A percentile compares a stretch with the other conserved stretches of the same genome.
Conservation (phyloP, 1,140 invertebrate genomes). For the Ephestia elutella region DNA sequence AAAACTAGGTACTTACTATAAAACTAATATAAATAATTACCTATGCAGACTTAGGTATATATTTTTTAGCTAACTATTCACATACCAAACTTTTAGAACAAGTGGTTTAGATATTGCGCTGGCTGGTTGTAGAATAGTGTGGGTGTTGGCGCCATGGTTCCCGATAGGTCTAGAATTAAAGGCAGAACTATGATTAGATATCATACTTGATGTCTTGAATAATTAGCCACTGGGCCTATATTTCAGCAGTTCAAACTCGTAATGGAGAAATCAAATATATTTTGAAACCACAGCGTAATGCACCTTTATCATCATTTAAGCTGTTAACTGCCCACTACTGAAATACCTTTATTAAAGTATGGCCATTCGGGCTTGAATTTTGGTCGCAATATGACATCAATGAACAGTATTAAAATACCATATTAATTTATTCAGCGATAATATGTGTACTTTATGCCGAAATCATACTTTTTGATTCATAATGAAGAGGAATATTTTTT, state of each 20-base stretch:
- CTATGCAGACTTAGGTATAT: too few relatives aligned
- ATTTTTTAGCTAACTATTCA: too few relatives aligned
- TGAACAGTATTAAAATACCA: not conserved
- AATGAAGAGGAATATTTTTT: too few relatives aligned
- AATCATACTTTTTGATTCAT: not conserved
- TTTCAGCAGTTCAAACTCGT: not conserved
- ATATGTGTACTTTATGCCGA: not conserved
- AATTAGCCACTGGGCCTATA: slow-evolving; percentile 1
- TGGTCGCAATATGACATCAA: not conserved
- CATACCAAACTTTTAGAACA: not conserved
- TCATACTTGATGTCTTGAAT: slow-evolving; percentile 3
- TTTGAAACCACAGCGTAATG: not conserved
- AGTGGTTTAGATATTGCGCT: slow-evolving; percentile 18
- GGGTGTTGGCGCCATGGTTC: slow-evolving; percentile 60
- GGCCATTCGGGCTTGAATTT: not conserved
- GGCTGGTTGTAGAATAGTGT: slow-evolving; percentile 44
- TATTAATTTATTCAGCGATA: not conserved
- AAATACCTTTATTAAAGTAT: not conserved
- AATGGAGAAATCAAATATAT: slow-evolving; percentile 4
- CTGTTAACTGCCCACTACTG: not conserved
- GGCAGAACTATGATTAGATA: slow-evolving; percentile 9
- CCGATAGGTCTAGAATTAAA: slow-evolving; percentile 43
- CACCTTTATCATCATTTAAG: not conserved
- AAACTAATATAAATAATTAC: too few relatives aligned
- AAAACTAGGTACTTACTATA: too few relatives aligned